Evolutionary conservation across 2,888 invertebrate species (phyloP).

Genomic region (Brachylomia viminalis): DNA sequence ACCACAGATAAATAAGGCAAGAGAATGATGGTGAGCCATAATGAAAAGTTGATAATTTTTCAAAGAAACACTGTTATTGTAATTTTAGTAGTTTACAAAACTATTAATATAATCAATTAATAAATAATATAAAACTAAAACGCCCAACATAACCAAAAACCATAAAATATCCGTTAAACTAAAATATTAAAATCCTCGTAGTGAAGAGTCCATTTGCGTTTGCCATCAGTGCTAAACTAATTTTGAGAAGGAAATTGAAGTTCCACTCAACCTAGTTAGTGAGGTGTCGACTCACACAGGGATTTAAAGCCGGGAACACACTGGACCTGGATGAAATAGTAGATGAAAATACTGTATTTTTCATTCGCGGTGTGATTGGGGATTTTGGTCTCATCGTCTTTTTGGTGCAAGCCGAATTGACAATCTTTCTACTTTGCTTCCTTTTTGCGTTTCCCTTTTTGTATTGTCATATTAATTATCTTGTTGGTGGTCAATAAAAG

Average conservation of each 20-base stretch:
- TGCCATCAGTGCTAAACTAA: conserved; percentile 74
- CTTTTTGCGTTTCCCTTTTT: background rate
- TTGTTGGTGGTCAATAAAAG: background rate
- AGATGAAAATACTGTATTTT: background rate
- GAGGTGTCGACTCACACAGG: conserved; percentile 68
- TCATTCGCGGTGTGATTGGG: background rate
- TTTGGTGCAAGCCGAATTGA: background rate
- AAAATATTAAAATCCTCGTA: conserved; percentile 54
- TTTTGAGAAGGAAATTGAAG: conserved; percentile 78
- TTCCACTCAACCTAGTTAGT: conserved; percentile 77
- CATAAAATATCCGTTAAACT: conserved; percentile 3
- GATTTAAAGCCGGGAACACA: conserved; percentile 49
- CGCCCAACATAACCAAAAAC: background rate
- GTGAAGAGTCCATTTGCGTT: conserved; percentile 60
- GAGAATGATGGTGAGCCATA: no score
- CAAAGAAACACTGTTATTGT: no score
- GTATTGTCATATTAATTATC: background rate
- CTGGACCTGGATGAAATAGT: conserved; percentile 11
- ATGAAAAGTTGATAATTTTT: no score
- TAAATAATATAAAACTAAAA: background rate
- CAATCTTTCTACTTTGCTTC: background rate
- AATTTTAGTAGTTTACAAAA: no score
- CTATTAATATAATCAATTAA: no score
- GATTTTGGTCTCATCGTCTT: conserved; percentile 2
- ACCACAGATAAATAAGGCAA: no score